Base-by-base conservation (phyloP, 1,140 invertebrate species). In the Papilio polyxenes region DNA sequence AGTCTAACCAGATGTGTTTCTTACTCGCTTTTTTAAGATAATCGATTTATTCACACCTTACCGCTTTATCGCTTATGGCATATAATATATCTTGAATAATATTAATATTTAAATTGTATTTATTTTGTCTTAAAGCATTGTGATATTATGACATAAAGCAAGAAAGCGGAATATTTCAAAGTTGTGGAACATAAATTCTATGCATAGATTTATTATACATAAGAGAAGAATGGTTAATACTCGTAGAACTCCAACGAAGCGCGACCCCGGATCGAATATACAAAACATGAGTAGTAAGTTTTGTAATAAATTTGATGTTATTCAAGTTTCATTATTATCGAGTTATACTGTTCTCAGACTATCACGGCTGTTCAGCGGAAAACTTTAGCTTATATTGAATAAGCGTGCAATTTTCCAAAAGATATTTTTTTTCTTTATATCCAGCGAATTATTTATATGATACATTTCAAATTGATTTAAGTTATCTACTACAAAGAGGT, bases 41-140 rank as follows among this genome's bases (percentile, higher is more conserved):
- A 75, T 75, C 48, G 44, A 53, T 77, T 53, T 77, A 77, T 77
- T 48, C n/a, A 76, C 75, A 49, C 75, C 75, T 48, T 48, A 76
- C n/a, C 75, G 48, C 48, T 76, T 49, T 49, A 51, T 76, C 44
- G 75, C 48, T 76, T 51, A 48, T n/a, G 72, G 17, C 48, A 48
- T 75, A 5, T 31, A 75, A 75, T 75, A 75, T 31, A 75, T 75
- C 23, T 44, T 75, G 8, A 65, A 65, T 65, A 31, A 31, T 56
- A 56, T 20, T 9, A 59, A 59, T 59, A 59, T 59, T 59, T 7
- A 59, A 53, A 53, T 59, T 20, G n/a, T 20, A 20, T 59, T 59
- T 59, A 59, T n/a, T 59, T 9, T 59, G n/a, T 20, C 10, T 11
- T 51, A 9, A 51, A 51, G 0, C 10, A 51, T 51, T 20, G 6